Base-by-base conservation (phyloP, 2,797 vertebrate genomes). In the Pagetopsis macropterus region DNA sequence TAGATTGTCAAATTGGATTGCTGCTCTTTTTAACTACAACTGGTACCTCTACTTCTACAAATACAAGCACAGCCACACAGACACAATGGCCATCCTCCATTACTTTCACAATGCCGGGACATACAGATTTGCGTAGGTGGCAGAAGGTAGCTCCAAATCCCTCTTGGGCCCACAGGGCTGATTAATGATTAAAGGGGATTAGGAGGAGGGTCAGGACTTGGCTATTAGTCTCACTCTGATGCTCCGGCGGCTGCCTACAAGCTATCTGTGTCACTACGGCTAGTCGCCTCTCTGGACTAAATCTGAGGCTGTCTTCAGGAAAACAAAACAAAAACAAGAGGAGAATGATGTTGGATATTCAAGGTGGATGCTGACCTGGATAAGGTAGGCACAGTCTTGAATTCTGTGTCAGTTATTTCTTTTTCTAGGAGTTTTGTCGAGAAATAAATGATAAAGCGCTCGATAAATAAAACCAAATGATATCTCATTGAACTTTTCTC, bases 161-260 rank as follows among this genome's bases (percentile, higher is more conserved):
- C 79, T 78, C 49, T 78, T 61, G 83, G 78, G 88, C 85, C 82
- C 75, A 87, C 91, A 87, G 92, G 88, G 78, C 87, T 93, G 91
- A 94, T 94, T 93, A 94, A 92, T 92, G 94, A 94, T 93, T 93
- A 95, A 87, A 91, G 78, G 79, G 87, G 94, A 95, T 95, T 95
- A 95, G 81, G 40, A 73, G 68, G 79, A 91, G 87, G 90, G 90
- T 91, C 85, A 92, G 78, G 82, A 78, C 77, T 85, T 59, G 88
- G 81, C 58, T 83, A 82, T 75, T 71, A 51, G 81, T 70, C 83
- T 88, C 82, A 76, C 78, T 85, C 77, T 83, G 75, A 82, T 78
- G 84, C 78, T 55, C 49, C 31, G 56, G 56, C 54, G 66, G 66
- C 68, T 81, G 82, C 78, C 57, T 73, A 57, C 65, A 44, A 41